Evolutionary conservation across 2,888 invertebrate species (phyloP), one percentile per base, ranked within the genome.

Genomic region (Drosophila suboccidentalis): DNA sequence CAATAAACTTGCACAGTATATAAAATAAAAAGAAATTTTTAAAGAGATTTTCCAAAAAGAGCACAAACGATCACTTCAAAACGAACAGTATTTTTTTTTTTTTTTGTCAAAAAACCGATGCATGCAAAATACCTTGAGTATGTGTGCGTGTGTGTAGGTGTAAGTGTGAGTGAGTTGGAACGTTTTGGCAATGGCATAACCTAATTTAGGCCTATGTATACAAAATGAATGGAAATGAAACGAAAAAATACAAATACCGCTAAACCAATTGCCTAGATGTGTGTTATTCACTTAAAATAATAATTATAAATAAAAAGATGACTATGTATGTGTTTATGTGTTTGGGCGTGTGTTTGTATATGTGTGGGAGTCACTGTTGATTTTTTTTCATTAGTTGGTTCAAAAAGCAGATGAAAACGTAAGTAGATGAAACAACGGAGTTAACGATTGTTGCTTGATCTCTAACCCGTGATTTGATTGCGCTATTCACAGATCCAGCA

Each of bases 391-490:
- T 22, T 4, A 11, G 15, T 29, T 71, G 46, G 60, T 67, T 64
- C 11, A 81, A 85, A 62, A 82, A 82, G 82, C 87, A 81, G 58
- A 71, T 72, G 78, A 86, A 70, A 83, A 55, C 55, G 55, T 32
- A 55, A 71, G 85, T 62, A 49, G 61, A 73, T 83, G 87, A 75
- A 70, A 80, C 68, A 76, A 89, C 82, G 64, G 71, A 39, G 59
- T 65, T 43, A 69, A 53, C 59, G 19, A 49, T 54, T 54, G 71
- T 68, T 68, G 74, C 58, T 47, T 61, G 58, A 68, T 64, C 66
- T 83, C 93, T 92, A 91, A 92, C 92, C 92, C 92, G 91, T 90
- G 92, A 89, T 73, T 91, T 92, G 76, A 91, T 86, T 69, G 91
- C 88, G 82, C 87, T 82, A 75, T 89, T 89, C 32, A 82, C 73